Evolutionary conservation across 1,140 invertebrate species (phyloP), one percentile per base, ranked within the genome.

Genomic region (Nephila pilipes): DNA sequence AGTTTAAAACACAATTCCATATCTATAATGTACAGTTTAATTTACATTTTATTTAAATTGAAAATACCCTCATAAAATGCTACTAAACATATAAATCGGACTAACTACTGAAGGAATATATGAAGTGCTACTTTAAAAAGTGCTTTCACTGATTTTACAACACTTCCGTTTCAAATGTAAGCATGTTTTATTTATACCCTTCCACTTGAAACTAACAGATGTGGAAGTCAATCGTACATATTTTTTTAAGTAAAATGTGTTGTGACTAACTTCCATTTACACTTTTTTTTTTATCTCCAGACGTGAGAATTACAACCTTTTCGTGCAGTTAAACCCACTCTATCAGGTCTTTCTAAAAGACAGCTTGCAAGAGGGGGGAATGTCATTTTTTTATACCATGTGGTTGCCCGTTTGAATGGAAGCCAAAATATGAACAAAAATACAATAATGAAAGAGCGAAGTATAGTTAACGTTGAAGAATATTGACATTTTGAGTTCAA

Each of bases 401-500:
- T 22, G 58, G 1, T 60, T 60, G 1, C 25, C 20, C 25, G n/a
- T 12, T 65, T 65, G 63, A 65, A 65, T 29, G n/a, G 8, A 10
- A 14, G n/a, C 63, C 63, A 65, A 65, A 65, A 25, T 65, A 65
- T 65, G n/a, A 65, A n/a, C 63, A 25, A 65, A 65, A 65, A 29
- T 65, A 65, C 22, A 8, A 63, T 63, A 63, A 63, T 63, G 10
- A 63, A 63, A 6, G 20, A n/a, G n/a, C n/a, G 22, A 65, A 65
- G n/a, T 29, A 12, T 65, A 25, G 25, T 65, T 65, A 25, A 46
- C 46, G 63, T 2, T 14, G n/a, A 65, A 65, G 63, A 25, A 65
- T 65, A 65, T 65, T 25, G 63, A 25, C 63, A 65, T 25, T 63
- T 65, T 65, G 22, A 12, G n/a, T 65, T 65, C 63, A 25, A n/a